Percentiles rank a stretch among this genome's conserved stretches.
Evolutionary conservation across 2,113 vertebrate genomes (phyloP).

Genomic region (Clarias batrachus): DNA sequence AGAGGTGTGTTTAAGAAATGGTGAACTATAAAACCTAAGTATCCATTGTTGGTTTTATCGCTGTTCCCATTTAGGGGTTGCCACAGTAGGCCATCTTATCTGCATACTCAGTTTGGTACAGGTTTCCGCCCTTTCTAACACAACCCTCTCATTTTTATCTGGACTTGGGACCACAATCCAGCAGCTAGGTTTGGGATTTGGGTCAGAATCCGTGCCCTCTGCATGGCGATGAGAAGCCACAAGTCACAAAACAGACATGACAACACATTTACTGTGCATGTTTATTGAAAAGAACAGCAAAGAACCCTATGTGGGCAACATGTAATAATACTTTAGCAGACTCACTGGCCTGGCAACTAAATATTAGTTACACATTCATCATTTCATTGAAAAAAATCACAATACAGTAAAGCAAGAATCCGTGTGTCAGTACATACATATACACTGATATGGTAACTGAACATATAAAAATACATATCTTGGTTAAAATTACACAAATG

Average conservation of each 20-base stretch:
- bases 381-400: constrained; percentile 68
- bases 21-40: not conserved
- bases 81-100: no score
- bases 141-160: no score
- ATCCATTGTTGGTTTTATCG: no score
- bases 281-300: constrained; percentile 51
- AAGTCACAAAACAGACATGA: not conserved
- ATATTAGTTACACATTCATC: constrained; percentile 73
- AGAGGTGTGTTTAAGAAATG: not conserved
- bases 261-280: constrained; percentile 26
- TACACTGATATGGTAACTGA: constrained; percentile 78
- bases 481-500: constrained; percentile 20
- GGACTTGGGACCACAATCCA: no score
- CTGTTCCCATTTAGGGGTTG: no score
- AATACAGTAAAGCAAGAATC: constrained; percentile 57
- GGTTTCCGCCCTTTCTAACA: no score
- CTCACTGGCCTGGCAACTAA: constrained; percentile 79
- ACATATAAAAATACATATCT: constrained; percentile 69
- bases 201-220: no score
- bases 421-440: constrained; percentile 76
- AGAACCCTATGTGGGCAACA: constrained; percentile 32
- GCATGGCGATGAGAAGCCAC: not conserved
- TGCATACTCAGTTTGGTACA: no score
- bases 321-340: constrained; percentile 74
- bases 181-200: no score